phyloP scores from a whole-genome alignment of 1,140 invertebrate genomes.

The Ooceraea biroi region DNA sequence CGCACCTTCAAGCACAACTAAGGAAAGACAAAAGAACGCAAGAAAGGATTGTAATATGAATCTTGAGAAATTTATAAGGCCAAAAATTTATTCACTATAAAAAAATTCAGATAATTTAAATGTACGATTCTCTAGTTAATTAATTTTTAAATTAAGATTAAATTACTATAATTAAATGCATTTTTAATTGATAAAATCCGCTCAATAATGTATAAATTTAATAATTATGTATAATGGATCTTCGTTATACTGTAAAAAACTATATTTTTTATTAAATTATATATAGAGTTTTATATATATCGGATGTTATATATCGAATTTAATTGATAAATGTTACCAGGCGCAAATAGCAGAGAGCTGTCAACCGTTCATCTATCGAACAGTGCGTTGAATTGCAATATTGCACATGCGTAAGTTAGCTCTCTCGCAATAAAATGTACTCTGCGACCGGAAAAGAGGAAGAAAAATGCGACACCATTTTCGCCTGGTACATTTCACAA shows the following conservation, averaged over 20 bases:
- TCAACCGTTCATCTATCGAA: constrained; percentile 1
- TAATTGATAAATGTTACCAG: constrained; percentile 5
- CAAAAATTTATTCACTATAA: neutral
- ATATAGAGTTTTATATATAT: neutral
- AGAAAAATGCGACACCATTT: constrained; percentile 44
- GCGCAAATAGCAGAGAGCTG: no score
- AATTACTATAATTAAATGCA: neutral
- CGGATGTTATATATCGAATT: no score
- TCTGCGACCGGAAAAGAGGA: constrained; percentile 10
- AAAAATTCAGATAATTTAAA: no score
- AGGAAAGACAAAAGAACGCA: no score
- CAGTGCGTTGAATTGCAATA: neutral
- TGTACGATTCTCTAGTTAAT: no score
- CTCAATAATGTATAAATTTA: no score
- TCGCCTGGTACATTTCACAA: constrained; percentile 32
- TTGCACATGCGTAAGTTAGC: neutral
- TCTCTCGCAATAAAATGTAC: constrained; percentile 13
- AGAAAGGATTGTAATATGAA: neutral
- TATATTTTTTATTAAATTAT: neutral
- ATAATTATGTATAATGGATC: no score
- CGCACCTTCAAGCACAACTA: neutral
- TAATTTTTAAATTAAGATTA: no score
- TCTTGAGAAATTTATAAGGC: neutral
- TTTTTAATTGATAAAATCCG: neutral
- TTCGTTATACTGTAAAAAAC: neutral